Evolutionary conservation across 2,113 vertebrate species (phyloP).

Genomic region (Mustelus asterias): DNA sequence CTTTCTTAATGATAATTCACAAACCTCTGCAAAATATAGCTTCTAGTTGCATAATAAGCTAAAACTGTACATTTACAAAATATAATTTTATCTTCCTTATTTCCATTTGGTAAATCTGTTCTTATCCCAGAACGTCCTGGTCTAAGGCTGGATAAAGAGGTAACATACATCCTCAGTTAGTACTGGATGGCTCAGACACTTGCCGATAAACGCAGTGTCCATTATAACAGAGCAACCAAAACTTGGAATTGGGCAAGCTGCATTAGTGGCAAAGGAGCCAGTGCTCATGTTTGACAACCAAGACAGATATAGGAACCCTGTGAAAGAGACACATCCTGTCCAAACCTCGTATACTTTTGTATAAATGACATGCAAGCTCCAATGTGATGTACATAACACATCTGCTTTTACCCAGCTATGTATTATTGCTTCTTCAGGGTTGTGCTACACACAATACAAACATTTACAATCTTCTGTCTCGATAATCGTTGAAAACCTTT

Average conservation of each 20-base stretch:
- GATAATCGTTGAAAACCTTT: background rate
- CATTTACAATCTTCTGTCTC: background rate
- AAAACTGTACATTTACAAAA: slow-evolving; percentile 36
- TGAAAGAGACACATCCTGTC: background rate
- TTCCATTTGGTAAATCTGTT: slow-evolving; percentile 21
- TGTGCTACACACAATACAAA: background rate
- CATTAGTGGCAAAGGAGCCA: background rate
- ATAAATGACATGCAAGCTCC: background rate
- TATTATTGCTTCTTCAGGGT: background rate
- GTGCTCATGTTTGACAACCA: background rate
- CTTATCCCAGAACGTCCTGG: background rate
- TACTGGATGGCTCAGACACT: background rate
- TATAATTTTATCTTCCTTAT: slow-evolving; percentile 20
- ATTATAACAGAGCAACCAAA: background rate
- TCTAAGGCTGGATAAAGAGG: background rate
- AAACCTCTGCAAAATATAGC: slow-evolving; percentile 17
- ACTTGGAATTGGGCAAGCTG: too few relatives aligned
- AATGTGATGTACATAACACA: background rate
- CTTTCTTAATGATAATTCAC: slow-evolving; percentile 20
- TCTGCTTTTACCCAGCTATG: background rate
- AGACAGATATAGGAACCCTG: background rate
- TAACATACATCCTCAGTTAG: background rate
- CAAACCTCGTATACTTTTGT: background rate
- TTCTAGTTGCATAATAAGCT: background rate
- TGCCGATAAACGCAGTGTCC: background rate